A percentile compares a stretch with the other conserved stretches of the same genome.
These are phyloP conservation scores for Echinometra lucunter DNA, from an alignment of 53 echinoderm and acorn worm species.

Conservation along the genomic window DNA sequence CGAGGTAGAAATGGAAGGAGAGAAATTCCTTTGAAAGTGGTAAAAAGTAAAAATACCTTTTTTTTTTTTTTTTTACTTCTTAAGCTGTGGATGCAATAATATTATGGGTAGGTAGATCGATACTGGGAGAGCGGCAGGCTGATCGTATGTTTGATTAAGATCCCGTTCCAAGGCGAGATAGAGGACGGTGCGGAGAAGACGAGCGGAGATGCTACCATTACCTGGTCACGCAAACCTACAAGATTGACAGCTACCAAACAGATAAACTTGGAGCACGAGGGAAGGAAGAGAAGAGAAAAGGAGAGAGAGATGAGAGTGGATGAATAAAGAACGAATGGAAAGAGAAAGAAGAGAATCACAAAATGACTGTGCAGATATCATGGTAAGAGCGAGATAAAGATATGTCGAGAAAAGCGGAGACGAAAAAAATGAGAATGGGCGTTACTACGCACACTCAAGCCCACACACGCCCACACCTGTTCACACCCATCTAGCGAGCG, in stretches of 20 bases:
- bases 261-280: constrained; percentile 58
- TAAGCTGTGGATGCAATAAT: constrained; percentile 68
- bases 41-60: not conserved
- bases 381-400: not conserved
- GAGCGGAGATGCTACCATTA: constrained; percentile 61
- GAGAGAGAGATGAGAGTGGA: not conserved
- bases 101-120: constrained; percentile 67
- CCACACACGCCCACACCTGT: not conserved
- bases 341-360: not conserved
- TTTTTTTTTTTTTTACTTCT: constrained; percentile 15
- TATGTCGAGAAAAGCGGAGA: not conserved
- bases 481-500: not conserved
- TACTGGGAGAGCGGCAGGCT: constrained; percentile 19
- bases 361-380: not conserved
- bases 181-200: not conserved
- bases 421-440: not conserved
- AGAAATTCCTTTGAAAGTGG: constrained; percentile 21
- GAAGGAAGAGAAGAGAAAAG: not conserved
- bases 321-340: not conserved
- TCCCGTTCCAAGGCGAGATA: constrained; percentile 57
- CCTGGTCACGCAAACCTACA: constrained; percentile 68
- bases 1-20: constrained; percentile 1
- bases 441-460: not conserved
- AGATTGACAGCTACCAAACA: constrained; percentile 69
- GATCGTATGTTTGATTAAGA: constrained; percentile 66